Conservation (phyloP, 2,888 invertebrate genomes). For the Sminthurinus aureus region DNA sequence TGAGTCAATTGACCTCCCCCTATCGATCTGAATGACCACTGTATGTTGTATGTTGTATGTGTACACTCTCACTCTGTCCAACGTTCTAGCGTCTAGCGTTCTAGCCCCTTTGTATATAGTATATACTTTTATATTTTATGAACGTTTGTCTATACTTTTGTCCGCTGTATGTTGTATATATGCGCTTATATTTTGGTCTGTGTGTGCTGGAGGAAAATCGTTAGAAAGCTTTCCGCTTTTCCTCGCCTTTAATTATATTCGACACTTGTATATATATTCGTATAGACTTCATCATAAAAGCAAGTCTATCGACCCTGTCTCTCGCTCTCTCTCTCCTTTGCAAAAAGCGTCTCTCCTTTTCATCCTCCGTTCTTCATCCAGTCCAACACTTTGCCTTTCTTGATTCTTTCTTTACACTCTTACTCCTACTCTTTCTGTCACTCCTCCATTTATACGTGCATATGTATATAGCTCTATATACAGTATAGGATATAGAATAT, state of each 20-base stretch:
- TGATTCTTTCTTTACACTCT: not conserved
- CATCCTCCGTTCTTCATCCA: not conserved
- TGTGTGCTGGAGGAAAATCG: slow-evolving; percentile 42
- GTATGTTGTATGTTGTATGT: not conserved
- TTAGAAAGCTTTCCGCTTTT: slow-evolving; percentile 49
- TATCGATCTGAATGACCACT: slow-evolving; percentile 52
- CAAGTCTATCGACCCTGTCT: slow-evolving; percentile 43
- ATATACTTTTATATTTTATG: no score
- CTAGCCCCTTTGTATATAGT: not conserved
- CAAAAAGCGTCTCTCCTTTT: slow-evolving; percentile 16
- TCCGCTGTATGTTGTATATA: no score
- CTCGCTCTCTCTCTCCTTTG: slow-evolving; percentile 8
- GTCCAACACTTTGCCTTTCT: not conserved
- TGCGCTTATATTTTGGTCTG: not conserved
- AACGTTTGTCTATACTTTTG: no score
- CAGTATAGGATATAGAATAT: not conserved
- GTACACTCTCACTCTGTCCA: not conserved
- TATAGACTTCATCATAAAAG: slow-evolving; percentile 49
- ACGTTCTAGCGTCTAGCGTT: no score
- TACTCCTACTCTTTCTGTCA: not conserved
- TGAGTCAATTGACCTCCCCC: slow-evolving; percentile 60
- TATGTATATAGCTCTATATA: not conserved
- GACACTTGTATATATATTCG: slow-evolving; percentile 42
- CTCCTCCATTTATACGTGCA: not conserved
- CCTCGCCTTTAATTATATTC: slow-evolving; percentile 54